These are phyloP conservation scores for Acanthaster planci DNA, from an alignment of 35 echinoderm and acorn worm species.

Conservation along the genomic window DNA sequence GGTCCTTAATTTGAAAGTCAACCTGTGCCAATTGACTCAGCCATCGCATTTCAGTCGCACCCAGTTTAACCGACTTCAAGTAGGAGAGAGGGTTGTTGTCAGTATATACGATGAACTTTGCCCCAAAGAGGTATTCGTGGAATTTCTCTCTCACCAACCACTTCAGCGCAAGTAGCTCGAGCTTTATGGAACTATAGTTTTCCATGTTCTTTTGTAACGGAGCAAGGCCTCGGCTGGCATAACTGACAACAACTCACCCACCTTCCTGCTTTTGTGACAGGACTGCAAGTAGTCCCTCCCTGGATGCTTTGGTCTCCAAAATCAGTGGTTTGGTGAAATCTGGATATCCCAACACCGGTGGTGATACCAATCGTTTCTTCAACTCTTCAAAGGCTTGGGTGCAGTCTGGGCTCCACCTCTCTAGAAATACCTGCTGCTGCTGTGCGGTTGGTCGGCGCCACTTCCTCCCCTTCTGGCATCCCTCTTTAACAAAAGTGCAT, in stretches of 20 bases:
- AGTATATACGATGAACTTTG: slow-evolving; percentile 62
- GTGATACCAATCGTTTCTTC: background rate
- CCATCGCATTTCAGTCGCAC: slow-evolving; percentile 59
- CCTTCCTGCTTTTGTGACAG: slow-evolving; percentile 35
- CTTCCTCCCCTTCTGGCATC: background rate
- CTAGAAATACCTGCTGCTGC: too few species aligned
- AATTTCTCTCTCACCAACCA: slow-evolving; percentile 67
- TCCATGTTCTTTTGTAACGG: background rate
- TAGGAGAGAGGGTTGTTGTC: slow-evolving; percentile 55
- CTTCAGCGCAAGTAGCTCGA: slow-evolving; percentile 48
- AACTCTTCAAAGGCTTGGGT: slow-evolving; percentile 8
- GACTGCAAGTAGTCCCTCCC: slow-evolving; percentile 41
- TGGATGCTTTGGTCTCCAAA: slow-evolving; percentile 40
- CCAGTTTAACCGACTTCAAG: slow-evolving; percentile 42
- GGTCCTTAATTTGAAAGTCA: slow-evolving; percentile 48
- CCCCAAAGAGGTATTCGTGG: too few species aligned
- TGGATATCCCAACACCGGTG: slow-evolving; percentile 43
- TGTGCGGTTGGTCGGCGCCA: too few species aligned
- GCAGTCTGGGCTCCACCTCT: background rate
- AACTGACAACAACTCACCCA: slow-evolving; percentile 13
- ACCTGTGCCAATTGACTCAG: slow-evolving; percentile 50
- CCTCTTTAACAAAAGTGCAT: background rate
- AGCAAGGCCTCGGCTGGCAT: slow-evolving; percentile 32
- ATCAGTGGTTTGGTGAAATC: slow-evolving; percentile 39
- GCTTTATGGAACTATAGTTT: background rate